A percentile compares a stretch with the other conserved stretches of the same genome.
phyloP scores from a whole-genome alignment of 1,140 invertebrate genomes.

The Tetranychus urticae region DNA sequence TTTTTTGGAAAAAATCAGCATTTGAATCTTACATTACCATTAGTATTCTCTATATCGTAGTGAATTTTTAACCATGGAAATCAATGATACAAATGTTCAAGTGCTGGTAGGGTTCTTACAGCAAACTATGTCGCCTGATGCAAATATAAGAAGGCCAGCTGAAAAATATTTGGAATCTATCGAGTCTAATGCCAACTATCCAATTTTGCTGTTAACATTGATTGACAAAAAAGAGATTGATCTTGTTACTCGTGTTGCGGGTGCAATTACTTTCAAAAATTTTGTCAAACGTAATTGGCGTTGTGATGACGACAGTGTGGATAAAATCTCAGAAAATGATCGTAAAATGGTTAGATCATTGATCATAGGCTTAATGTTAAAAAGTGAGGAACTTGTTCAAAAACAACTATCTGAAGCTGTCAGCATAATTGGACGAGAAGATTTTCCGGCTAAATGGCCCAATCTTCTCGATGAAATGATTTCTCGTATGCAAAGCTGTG shows the following conservation, averaged over 20 bases:
- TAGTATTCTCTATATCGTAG: too few relatives aligned
- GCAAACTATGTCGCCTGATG: constrained; percentile 64
- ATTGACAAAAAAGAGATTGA: constrained; percentile 51
- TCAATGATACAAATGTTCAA: constrained; percentile 52
- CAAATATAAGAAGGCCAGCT: constrained; percentile 50
- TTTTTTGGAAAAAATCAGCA: too few relatives aligned
- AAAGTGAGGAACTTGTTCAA: constrained; percentile 64
- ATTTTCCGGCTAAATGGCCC: constrained; percentile 88
- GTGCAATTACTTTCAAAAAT: constrained; percentile 86
- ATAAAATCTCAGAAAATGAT: constrained; percentile 57
- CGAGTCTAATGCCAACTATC: constrained; percentile 72
- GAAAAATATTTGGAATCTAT: constrained; percentile 77
- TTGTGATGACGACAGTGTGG: constrained; percentile 33
- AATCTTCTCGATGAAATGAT: constrained; percentile 33
- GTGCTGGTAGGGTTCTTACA: constrained; percentile 56
- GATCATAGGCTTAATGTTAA: constrained; percentile 78
- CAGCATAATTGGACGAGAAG: constrained; percentile 73
- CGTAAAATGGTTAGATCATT: constrained; percentile 50
- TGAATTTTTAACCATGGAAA: constrained; percentile 34
- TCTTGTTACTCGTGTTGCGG: constrained; percentile 51
- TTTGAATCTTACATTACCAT: too few relatives aligned
- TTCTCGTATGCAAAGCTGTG: constrained; percentile 19
- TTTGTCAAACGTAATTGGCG: constrained; percentile 82
- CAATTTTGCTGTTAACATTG: constrained; percentile 54
- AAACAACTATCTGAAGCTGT: constrained; percentile 86